Evolutionary conservation across 2,797 vertebrate genomes (phyloP), one percentile per base, ranked within the genome.

Genomic region (Falco berigora): DNA sequence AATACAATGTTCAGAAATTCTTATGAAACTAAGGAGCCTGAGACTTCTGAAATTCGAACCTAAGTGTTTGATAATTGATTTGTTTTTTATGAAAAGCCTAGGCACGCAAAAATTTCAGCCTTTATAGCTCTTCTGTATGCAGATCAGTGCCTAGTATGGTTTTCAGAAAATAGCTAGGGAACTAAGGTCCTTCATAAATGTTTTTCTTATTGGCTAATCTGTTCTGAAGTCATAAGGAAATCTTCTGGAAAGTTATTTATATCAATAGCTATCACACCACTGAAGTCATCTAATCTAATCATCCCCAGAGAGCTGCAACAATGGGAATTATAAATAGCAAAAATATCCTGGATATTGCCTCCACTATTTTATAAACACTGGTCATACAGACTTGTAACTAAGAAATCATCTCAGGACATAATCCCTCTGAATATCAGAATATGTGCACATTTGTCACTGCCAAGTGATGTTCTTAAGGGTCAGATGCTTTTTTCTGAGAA

Each of bases 261-360:
- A 94, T 62, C 78, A 96, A 77, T 83, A 92, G 78, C 38, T 92
- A 78, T 95, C 76, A 63, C 91, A 94, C 73, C 79, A 94, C 73
- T 91, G 69, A 90, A 90, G 69, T 78, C 34, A 91, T 90, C 62
- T 2, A 0, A 92, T 74, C 76, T 81, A 91, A 95, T 95, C 47
- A 88, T 72, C 87, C 69, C 85, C 67, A 86, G 85, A 86, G 91
- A 91, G n/a, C 9, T 69, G 67, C 73, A 95, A 91, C 96, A 96
- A 84, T 92, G 38, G 81, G 64, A 97, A 90, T 91, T 95, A 94
- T 75, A 95, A 95, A 96, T 94, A 96, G 94, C 81, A 90, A 81
- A 96, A 94, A 84, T 81, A 96, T 92, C 92, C 91, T 90, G 94
- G 71, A 81, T 96, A 88, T 94, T 5, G 5, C 58, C 87, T 86